Base-by-base conservation (phyloP, 2,113 vertebrate genomes). In the Pedetes capensis region DNA sequence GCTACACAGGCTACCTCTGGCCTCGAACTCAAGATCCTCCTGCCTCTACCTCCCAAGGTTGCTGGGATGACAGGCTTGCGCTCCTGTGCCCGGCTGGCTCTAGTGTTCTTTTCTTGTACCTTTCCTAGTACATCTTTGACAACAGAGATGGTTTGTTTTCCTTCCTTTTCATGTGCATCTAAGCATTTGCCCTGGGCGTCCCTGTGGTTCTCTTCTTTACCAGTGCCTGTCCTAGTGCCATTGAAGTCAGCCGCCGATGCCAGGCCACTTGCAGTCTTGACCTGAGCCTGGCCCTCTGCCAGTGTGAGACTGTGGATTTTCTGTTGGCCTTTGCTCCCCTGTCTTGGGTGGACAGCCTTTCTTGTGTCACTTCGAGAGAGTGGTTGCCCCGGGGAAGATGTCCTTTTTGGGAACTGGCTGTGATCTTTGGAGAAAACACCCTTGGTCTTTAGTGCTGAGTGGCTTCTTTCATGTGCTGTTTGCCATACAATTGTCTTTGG, bases 311-410 rank as follows among this genome's bases (percentile, higher is more conserved):
- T 79, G 37, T 57, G 16, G 22, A 9, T 44, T 72, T 78, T 59
- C 75, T 68, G 29, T 22, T 10, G 17, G 51, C 87, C 37, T 78
- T 44, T 11, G 4, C 9, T 18, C 7, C 49, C 80, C 51, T 88
- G 89, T 42, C 53, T 27, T 32, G 64, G 17, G n/a, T 4, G 13
- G 5, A 9, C 0, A 34, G 42, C 14, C 53, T 63, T 59, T n/a
- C 53, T 76, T 0, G 14, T 0, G 4, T 23, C 5, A 8, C 51
- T 68, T 87, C 0, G 0, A 34, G 32, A 42, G 57, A 7, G 12
- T 12, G 32, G 29, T 44, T n/a, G n/a, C n/a, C n/a, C 76, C 47
- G 22, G 49, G 16, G 5, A 42, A 49, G 2, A 29, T n/a, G 18
- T 75, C 27, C 72, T 39, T 69, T 89, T 51, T 2, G 4, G 86